Evolutionary conservation across 1,140 invertebrate species (phyloP), one percentile per base, ranked within the genome.

Genomic region (Cepaea nemoralis): DNA sequence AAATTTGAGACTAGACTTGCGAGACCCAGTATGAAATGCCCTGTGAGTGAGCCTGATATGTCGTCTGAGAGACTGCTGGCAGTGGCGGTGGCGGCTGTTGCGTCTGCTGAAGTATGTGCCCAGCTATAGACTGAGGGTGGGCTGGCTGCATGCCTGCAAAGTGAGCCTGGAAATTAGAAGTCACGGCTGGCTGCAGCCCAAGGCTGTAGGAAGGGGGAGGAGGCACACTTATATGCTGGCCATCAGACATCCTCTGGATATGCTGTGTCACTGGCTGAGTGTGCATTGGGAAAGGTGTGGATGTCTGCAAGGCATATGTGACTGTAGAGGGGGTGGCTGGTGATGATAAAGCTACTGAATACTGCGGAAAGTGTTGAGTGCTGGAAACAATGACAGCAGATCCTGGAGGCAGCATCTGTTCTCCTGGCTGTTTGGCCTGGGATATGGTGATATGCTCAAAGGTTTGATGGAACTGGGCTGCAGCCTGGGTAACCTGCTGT

Each of bases 381-480:
- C 45, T 80, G 14, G 78, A 80, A 8, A 80, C 69, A 27, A 80
- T 80, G 2, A 80, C 66, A 50, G 78, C 69, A 33, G 78, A 40
- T 3, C 59, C 59, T n/a, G 59, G 77, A 48, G 77, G 19, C 1
- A 78, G 77, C 6, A 78, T 12, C 45, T 78, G 77, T 39, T 78
- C 77, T 42, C 59, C 77, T 1, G 63, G n/a, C n/a, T 67, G 77
- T 12, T 59, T 78, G 1, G 77, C 35, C 63, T 78, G 77, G 33
- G 78, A 80, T 19, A 80, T 42, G 27, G 78, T 24, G 16, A 80
- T 73, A 55, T 80, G 78, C 69, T 80, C 78, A 70, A 80, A 73
- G 5, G 75, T 63, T 77, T 80, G 66, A 22, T 80, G 78, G 59
- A 50, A 80, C 22, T 80, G 78, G 24, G 78, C 12, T 27, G 42